Evolutionary conservation across 2,797 vertebrate species (phyloP), one percentile per base, ranked within the genome.

Genomic region (Perdix hodgsoniae): DNA sequence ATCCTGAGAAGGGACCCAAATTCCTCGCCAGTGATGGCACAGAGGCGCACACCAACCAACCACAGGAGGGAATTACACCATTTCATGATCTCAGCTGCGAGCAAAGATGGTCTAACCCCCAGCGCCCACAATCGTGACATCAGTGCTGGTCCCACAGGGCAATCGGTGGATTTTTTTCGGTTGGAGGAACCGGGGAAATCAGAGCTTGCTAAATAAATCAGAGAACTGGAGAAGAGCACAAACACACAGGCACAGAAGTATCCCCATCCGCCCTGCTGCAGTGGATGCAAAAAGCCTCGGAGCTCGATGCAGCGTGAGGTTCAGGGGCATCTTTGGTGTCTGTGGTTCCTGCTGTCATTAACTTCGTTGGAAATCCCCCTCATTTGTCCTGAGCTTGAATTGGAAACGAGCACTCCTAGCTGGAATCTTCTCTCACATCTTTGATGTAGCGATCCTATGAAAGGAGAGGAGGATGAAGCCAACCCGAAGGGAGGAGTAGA

Each of bases 391-490:
- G 6, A 35, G 8, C 33, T 80, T 72, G 22, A 60, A 63, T 22
- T 33, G 19, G 31, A 47, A 80, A 65, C 1, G 5, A 47, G 4
- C 6, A 5, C 29, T 85, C 71, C 57, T 27, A 66, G 27, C 65
- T 3, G 59, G 76, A 83, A 42, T 72, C 94, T 85, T 72, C 82
- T 83, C 61, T 50, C 23, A 23, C 66, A 39, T 14, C 50, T 75
- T 33, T 86, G 59, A 60, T 69, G 56, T 14, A 54, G 59, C 12
- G 75, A 80, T 60, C 66, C 63, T 81, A 60, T 59, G 82, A 94
- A 94, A 87, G 6, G 66, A 92, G 70, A 81, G 45, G 15, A 76
- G 86, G 92, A 72, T 18, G 21, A 49, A 89, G 84, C 42, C 86
- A 91, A 2, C 47, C 54, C 35, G 9, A 78, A 83, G 66, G 88